Conservation (phyloP, 2,888 invertebrate species). For the Heliconius charithonia region DNA sequence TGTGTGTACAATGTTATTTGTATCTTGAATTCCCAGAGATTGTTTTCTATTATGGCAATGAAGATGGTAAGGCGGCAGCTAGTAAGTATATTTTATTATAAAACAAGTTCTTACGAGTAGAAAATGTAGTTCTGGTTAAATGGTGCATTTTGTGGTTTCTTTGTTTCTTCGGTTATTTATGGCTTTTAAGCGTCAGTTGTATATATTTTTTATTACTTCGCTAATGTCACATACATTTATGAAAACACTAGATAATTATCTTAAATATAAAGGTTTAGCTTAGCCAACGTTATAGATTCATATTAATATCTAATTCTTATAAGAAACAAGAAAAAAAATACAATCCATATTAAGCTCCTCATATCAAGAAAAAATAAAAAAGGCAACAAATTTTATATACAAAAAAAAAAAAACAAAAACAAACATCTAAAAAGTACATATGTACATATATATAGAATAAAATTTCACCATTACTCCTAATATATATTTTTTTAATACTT, state of each 20-base stretch:
- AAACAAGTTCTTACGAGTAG: background rate
- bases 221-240: background rate
- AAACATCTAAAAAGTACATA: background rate
- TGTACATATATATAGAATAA: background rate
- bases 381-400: background rate
- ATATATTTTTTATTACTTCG: background rate
- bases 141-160: background rate
- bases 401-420: background rate
- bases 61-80: constrained; percentile 12
- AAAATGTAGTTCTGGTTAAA: background rate
- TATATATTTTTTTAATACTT: constrained; percentile 21
- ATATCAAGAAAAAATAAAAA: background rate
- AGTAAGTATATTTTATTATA: background rate
- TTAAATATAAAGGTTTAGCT: background rate
- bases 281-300: background rate
- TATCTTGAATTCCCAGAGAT: constrained; percentile 34
- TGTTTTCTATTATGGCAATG: constrained; percentile 14
- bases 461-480: background rate
- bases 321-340: background rate
- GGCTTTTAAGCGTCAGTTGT: background rate
- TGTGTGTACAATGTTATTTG: constrained; percentile 41
- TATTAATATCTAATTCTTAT: background rate
- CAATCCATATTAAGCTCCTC: background rate
- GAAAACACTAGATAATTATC: background rate
- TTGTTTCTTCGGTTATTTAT: background rate